Evolutionary conservation across 2,888 invertebrate genomes (phyloP).

Genomic region (Calameuta idolon): DNA sequence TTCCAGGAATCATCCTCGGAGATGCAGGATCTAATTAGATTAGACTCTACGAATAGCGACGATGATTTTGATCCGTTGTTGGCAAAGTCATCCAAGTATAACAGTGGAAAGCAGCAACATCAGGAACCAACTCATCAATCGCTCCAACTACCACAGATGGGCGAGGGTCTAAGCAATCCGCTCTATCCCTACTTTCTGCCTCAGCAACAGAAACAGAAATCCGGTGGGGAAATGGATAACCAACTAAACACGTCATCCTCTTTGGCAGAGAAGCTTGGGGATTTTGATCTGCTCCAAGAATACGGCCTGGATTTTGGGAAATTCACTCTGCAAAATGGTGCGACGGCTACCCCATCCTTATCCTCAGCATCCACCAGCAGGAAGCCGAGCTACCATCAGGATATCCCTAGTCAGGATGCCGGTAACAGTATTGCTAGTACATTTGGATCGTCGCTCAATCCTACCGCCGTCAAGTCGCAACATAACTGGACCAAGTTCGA

Average conservation of each 20-base stretch:
- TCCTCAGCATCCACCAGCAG: constrained; percentile 34
- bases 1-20: constrained; percentile 50
- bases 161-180: constrained; percentile 67
- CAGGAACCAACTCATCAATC: constrained; percentile 54
- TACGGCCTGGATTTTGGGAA: constrained; percentile 80
- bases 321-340: constrained; percentile 63
- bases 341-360: constrained; percentile 34
- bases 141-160: constrained; percentile 57
- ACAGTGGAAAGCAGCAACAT: constrained; percentile 58
- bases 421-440: constrained; percentile 57
- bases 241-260: constrained; percentile 26
- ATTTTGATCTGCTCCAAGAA: constrained; percentile 78
- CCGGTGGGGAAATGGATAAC: constrained; percentile 38
- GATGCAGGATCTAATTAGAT: constrained; percentile 73
- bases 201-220: constrained; percentile 39
- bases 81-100: constrained; percentile 64
- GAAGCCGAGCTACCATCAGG: constrained; percentile 38
- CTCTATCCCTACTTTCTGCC: constrained; percentile 70
- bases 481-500: constrained; percentile 75
- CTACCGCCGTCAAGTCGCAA: constrained; percentile 68
- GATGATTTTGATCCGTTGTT: constrained; percentile 78
- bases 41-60: constrained; percentile 75
- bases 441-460: constrained; percentile 56
- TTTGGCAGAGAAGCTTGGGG: constrained; percentile 64
- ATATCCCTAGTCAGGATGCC: constrained; percentile 41